These are phyloP conservation scores for Syngnathus floridae DNA, from an alignment of 2,113 vertebrate genomes.

Conservation along the genomic window DNA sequence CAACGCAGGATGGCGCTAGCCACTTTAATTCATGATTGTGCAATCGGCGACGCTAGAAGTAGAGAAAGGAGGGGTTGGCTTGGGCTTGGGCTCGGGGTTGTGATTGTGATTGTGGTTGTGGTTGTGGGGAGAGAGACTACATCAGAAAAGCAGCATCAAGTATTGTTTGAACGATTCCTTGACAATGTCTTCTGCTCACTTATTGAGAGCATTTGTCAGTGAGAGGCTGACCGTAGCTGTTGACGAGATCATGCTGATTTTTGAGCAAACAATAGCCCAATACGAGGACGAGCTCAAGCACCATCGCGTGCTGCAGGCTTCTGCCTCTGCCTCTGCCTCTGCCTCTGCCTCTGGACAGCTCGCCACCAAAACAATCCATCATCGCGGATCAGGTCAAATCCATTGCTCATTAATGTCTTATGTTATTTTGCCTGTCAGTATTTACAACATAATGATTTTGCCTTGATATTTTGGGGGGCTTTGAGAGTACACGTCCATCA, in stretches of 20 bases:
- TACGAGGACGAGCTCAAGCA: slow-evolving; percentile 13
- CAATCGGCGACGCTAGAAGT: neutral
- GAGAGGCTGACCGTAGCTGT: slow-evolving; percentile 10
- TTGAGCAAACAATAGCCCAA: slow-evolving; percentile 5
- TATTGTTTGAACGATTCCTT: neutral
- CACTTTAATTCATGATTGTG: too few relatives aligned
- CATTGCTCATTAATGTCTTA: neutral
- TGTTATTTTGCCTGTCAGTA: neutral
- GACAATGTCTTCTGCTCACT: neutral
- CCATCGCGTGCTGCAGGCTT: slow-evolving; percentile 5
- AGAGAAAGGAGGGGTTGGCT: neutral
- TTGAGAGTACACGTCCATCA: too few relatives aligned
- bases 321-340: too few relatives aligned
- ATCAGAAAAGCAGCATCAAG: neutral
- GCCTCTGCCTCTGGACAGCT: neutral
- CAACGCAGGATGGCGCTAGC: neutral
- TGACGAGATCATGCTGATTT: slow-evolving; percentile 11
- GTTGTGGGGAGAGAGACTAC: too few relatives aligned
- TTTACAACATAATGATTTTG: neutral
- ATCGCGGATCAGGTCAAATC: neutral
- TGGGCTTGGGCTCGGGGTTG: too few relatives aligned
- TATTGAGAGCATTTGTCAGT: slow-evolving; percentile 9
- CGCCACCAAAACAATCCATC: neutral
- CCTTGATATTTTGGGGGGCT: neutral
- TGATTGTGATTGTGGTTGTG: too few relatives aligned